Evolutionary conservation across 2,113 vertebrate genomes (phyloP).

Genomic region (Perca flavescens): DNA sequence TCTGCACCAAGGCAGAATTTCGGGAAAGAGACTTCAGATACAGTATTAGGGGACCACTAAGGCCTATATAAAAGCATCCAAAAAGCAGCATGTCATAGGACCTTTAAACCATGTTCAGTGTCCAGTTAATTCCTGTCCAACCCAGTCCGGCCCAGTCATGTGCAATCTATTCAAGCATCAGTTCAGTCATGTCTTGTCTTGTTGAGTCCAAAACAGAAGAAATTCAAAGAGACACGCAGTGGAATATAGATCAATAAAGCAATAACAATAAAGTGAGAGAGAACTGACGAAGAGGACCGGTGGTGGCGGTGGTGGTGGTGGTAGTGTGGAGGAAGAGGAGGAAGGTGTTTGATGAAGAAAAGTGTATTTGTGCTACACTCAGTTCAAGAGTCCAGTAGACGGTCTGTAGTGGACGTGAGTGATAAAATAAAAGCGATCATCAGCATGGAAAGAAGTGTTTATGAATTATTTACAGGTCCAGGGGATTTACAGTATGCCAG

Average conservation of each 20-base stretch:
- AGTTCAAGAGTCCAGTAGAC: conserved; percentile 50
- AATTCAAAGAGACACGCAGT: background rate
- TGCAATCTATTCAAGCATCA: background rate
- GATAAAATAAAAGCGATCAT: conserved; percentile 72
- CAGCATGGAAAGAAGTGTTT: conserved; percentile 60
- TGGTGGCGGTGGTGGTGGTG: background rate
- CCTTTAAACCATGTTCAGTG: background rate
- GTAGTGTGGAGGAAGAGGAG: background rate
- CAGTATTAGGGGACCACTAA: no score
- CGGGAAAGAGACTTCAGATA: no score
- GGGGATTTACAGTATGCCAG: conserved; percentile 75
- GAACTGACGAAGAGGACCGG: conserved; percentile 8
- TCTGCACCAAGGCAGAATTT: no score
- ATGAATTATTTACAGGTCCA: conserved; percentile 81
- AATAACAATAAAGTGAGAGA: conserved; percentile 19
- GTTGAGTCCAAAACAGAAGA: background rate
- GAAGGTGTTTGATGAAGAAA: conserved; percentile 11
- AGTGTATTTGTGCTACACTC: conserved; percentile 40
- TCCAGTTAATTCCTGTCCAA: background rate
- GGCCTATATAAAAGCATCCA: no score
- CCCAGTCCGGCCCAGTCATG: background rate
- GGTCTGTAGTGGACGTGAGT: conserved; percentile 32
- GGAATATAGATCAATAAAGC: conserved; percentile 27
- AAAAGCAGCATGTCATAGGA: no score
- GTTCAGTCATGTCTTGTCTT: background rate